Conservation (phyloP, 2,888 invertebrate genomes). For the Harpalus rubripes region DNA sequence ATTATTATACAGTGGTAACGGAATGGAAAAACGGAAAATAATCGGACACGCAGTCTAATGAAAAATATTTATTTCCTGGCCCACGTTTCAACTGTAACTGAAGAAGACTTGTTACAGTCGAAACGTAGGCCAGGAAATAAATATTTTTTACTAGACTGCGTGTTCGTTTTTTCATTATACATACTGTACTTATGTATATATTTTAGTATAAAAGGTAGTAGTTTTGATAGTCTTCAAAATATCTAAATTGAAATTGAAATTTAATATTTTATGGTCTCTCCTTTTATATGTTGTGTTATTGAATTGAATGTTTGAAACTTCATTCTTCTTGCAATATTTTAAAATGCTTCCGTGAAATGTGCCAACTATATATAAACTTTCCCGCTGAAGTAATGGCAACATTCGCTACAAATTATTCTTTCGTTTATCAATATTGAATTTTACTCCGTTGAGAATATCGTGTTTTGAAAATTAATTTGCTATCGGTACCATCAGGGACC, state of each 20-base stretch:
- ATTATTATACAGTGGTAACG: no score
- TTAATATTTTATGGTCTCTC: not conserved
- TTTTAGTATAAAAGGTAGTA: no score
- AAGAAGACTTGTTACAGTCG: no score
- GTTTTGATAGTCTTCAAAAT: no score
- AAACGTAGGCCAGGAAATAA: no score
- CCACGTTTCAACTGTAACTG: no score
- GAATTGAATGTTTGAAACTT: not conserved
- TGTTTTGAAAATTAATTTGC: constrained; percentile 38
- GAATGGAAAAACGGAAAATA: no score
- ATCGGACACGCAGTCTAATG: no score
- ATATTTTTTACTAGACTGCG: no score
- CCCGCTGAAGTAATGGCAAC: constrained; percentile 8
- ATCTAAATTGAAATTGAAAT: not conserved
- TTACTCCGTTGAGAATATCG: constrained; percentile 30
- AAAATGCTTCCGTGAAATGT: not conserved
- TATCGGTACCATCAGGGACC: constrained; percentile 11
- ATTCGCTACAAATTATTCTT: constrained; percentile 21
- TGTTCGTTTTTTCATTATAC: no score
- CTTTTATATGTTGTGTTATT: not conserved
- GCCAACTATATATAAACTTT: not conserved
- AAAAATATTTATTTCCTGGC: no score
- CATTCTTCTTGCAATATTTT: not conserved
- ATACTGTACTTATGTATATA: no score
- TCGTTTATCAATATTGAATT: constrained; percentile 44